Evolutionary conservation across 2,113 vertebrate species (phyloP).

Genomic region (Campylomormyrus tamandua): DNA sequence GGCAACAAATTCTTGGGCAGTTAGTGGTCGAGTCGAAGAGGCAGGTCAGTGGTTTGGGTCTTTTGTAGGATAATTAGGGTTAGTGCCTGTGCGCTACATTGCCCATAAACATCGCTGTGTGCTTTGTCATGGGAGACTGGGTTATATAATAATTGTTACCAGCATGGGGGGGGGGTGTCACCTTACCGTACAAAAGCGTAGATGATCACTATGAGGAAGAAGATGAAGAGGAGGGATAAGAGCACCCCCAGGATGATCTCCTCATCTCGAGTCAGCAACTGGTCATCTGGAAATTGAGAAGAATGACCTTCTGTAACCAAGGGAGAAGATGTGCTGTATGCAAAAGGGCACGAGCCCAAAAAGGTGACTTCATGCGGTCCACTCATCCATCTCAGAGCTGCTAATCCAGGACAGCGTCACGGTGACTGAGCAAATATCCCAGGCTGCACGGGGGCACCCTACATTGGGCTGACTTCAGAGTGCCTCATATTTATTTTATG

Average conservation of each 20-base stretch:
- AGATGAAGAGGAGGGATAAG: constrained; percentile 77
- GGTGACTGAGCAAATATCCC: neutral
- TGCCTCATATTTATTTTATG: constrained; percentile 60
- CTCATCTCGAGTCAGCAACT: constrained; percentile 71
- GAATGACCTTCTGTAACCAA: constrained; percentile 65
- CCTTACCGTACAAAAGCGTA: constrained; percentile 86
- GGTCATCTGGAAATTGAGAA: constrained; percentile 61
- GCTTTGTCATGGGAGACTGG: constrained; percentile 41
- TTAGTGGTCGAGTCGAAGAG: neutral
- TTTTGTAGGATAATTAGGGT: constrained; percentile 45
- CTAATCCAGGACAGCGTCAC: neutral
- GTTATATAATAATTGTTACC: constrained; percentile 58
- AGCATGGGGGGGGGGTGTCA: neutral
- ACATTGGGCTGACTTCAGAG: constrained; percentile 53
- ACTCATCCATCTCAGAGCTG: neutral
- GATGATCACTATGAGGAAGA: constrained; percentile 78
- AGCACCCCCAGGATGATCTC: constrained; percentile 89
- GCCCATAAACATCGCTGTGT: constrained; percentile 30
- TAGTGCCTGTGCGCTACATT: constrained; percentile 37
- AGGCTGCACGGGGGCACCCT: neutral
- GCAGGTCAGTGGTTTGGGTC: neutral
- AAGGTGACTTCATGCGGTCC: neutral
- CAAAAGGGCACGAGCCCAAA: constrained; percentile 51
- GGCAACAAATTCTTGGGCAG: neutral
- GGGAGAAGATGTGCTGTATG: constrained; percentile 50